A percentile compares a stretch with the other conserved stretches of the same genome.
phyloP scores from a whole-genome alignment of 2,797 vertebrate species.

The Fringilla coelebs region DNA sequence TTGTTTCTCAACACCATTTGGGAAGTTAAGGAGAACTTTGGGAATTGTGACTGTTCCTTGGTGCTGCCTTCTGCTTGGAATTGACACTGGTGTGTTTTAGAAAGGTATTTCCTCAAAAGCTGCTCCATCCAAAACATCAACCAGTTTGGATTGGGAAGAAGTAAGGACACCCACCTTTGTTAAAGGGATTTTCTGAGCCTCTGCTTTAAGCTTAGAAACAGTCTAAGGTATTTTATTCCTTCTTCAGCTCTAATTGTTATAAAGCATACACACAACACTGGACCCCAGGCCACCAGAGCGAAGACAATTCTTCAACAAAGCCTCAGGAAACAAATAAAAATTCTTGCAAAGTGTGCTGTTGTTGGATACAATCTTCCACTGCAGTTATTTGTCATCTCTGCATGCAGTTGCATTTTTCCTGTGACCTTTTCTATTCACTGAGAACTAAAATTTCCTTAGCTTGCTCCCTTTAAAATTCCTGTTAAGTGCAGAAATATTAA shows the following conservation, averaged over 20 bases:
- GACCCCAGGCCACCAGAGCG: not conserved
- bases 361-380: not conserved
- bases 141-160: not conserved
- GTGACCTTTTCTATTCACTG: not conserved
- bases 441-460: not conserved
- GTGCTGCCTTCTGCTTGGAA: not conserved
- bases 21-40: not conserved
- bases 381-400: not conserved
- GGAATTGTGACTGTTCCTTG: not conserved
- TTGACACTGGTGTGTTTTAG: not conserved
- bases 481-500: not conserved
- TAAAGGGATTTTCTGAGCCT: not conserved
- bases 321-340: not conserved
- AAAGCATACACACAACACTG: not conserved
- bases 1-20: not conserved
- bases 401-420: not conserved
- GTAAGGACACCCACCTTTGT: not conserved
- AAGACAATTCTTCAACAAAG: not conserved
- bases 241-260: not conserved
- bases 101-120: not conserved
- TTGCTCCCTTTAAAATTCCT: not conserved
- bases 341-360: not conserved
- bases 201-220: not conserved
- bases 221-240: not conserved
- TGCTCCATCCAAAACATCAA: not conserved